phyloP scores from a whole-genome alignment of 2,797 vertebrate genomes.

The Thripadectes ignobilis region DNA sequence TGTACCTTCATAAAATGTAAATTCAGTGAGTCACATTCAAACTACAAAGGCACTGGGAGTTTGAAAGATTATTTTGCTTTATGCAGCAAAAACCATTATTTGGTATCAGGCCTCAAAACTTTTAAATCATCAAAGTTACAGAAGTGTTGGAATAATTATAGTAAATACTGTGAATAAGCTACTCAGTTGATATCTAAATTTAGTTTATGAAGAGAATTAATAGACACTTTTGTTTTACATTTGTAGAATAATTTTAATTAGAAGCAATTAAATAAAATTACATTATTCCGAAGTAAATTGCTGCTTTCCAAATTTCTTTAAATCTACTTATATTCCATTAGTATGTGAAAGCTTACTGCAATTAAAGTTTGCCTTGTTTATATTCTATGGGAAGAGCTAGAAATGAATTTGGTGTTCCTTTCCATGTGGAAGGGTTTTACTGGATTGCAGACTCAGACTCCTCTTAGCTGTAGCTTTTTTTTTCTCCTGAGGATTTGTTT shows the following conservation, averaged over 20 bases:
- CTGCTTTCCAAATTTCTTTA: neutral
- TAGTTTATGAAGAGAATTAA: slow-evolving; percentile 41
- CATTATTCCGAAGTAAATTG: slow-evolving; percentile 32
- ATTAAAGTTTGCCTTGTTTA: neutral
- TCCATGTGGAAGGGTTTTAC: neutral
- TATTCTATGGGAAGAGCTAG: neutral
- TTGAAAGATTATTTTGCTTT: slow-evolving; percentile 67
- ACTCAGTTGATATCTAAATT: slow-evolving; percentile 35
- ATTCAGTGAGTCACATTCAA: slow-evolving; percentile 67
- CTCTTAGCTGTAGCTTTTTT: neutral
- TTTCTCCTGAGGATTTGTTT: neutral
- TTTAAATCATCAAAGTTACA: slow-evolving; percentile 41
- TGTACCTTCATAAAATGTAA: slow-evolving; percentile 64
- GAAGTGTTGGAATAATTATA: slow-evolving; percentile 56
- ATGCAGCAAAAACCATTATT: slow-evolving; percentile 58
- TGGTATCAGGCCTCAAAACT: slow-evolving; percentile 41
- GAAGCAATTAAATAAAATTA: slow-evolving; percentile 52
- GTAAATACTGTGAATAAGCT: slow-evolving; percentile 47
- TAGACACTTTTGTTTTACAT: slow-evolving; percentile 52
- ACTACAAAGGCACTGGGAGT: slow-evolving; percentile 42
- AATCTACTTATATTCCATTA: neutral
- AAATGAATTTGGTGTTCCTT: neutral
- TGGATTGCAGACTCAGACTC: neutral
- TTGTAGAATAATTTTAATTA: slow-evolving; percentile 50
- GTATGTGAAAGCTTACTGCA: neutral